Evolutionary conservation across 2,797 vertebrate species (phyloP), one percentile per base, ranked within the genome.

Genomic region (Linurgus olivaceus): DNA sequence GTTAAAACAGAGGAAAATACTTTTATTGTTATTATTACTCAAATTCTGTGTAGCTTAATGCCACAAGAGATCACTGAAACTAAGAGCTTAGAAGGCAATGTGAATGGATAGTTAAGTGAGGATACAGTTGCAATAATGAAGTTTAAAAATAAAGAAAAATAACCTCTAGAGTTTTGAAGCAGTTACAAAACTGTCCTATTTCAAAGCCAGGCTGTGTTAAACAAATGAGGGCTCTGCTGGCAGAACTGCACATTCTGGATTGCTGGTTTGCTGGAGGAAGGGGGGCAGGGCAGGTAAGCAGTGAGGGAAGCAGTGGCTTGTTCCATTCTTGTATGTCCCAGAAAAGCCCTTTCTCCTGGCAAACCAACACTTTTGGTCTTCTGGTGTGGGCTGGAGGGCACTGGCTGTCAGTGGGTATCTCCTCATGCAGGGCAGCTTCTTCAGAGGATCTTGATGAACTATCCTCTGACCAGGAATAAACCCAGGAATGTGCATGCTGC

Each of bases 71-170:
- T 85, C 6, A 7, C 57, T 80, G 72, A 83, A 93, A 85, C 54
- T 33, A 77, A 48, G 84, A 85, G 52, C 26, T 95, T 93, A 74
- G 67, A 45, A 82, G 57, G 45, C 84, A 89, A 40, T 61, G 55
- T 63, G 75, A 26, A 31, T 58, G 52, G 78, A 67, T 79, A 85
- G 61, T 87, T 85, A 55, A 89, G 74, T 82, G 59, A 81, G 88
- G 77, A 85, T 85, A 78, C n/a, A 47, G 90, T 89, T 96, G 77
- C 74, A 82, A 61, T 87, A 90, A 93, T 68, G 86, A 87, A 93
- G 75, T 94, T 93, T 93, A 91, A 96, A 96, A 94, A 94, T 91
- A 94, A 96, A 96, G 76, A 57, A 77, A 92, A 83, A 83, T 79
- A 92, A 71, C 68, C 71, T 96, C 81, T 72, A 28, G 94, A 89